Evolutionary conservation across 2,888 invertebrate species (phyloP).

Genomic region (Endotricha flammealis): DNA sequence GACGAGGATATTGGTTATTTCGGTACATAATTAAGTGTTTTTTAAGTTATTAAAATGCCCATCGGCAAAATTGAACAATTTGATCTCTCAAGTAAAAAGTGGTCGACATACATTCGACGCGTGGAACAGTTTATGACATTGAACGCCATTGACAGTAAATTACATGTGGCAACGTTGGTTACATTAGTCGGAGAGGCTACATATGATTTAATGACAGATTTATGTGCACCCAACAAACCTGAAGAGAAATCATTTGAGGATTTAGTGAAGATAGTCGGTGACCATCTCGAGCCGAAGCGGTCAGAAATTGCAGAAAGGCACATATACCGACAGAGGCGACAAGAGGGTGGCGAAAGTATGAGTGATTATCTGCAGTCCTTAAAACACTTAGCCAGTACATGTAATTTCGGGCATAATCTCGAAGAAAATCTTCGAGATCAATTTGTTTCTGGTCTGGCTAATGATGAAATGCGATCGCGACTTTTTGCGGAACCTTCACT

Average conservation of each 20-base stretch:
- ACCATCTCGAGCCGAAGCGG: too few species aligned
- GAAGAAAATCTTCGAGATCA: background rate
- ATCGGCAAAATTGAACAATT: conserved; percentile 22
- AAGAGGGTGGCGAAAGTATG: too few species aligned
- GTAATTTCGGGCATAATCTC: background rate
- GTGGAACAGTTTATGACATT: conserved; percentile 12
- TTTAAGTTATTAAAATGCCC: too few species aligned
- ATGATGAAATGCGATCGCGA: background rate
- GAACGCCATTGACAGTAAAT: too few species aligned
- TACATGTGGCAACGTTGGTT: too few species aligned
- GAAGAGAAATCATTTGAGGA: conserved; percentile 21
- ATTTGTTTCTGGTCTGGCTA: background rate
- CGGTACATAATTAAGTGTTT: too few species aligned
- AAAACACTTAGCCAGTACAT: background rate
- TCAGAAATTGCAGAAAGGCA: too few species aligned
- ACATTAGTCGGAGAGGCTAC: too few species aligned
- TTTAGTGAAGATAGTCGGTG: conserved; percentile 11
- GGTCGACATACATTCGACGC: conserved; percentile 20
- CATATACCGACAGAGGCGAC: too few species aligned
- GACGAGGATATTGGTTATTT: too few species aligned
- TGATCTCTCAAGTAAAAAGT: conserved; percentile 14
- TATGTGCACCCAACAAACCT: conserved; percentile 24
- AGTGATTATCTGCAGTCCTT: background rate
- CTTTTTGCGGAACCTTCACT: background rate
- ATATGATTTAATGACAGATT: conserved; percentile 22